Evolutionary conservation across 30 jellyfish, hydroid and myxozoan genomes (phyloP).

Genomic region (Aurelia aurita): DNA sequence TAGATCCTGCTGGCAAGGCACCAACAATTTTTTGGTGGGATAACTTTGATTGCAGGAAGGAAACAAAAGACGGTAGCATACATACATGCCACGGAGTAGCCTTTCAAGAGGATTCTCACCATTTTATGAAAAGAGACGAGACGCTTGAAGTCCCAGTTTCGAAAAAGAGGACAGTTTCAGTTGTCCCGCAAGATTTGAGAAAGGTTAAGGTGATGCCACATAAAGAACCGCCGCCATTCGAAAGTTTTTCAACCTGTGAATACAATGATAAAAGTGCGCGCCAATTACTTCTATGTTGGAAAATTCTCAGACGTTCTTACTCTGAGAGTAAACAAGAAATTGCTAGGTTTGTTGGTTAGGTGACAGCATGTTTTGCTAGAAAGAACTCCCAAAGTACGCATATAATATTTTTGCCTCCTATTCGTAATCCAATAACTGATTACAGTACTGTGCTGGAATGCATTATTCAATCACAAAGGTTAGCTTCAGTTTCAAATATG

Average conservation of each 20-base stretch:
- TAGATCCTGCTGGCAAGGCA: constrained; percentile 25
- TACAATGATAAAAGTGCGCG: not conserved
- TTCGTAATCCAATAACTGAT: constrained; percentile 40
- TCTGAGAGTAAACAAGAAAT: constrained; percentile 4
- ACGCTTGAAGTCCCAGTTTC: constrained; percentile 12
- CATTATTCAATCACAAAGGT: constrained; percentile 25
- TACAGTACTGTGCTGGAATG: constrained; percentile 55
- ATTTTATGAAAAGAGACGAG: not conserved
- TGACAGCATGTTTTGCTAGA: constrained; percentile 1
- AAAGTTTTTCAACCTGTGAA: not conserved
- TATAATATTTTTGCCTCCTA: constrained; percentile 40
- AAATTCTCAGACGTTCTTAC: constrained; percentile 1
- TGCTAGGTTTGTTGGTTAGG: constrained; percentile 24
- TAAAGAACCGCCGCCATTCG: constrained; percentile 19
- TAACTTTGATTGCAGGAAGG: constrained; percentile 37
- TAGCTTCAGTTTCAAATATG: constrained; percentile 38
- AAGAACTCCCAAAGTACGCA: constrained; percentile 10
- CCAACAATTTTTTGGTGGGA: constrained; percentile 47
- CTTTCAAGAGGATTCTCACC: constrained; percentile 27
- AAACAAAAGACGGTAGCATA: constrained; percentile 30
- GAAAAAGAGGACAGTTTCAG: constrained; percentile 13
- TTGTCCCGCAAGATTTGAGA: not conserved
- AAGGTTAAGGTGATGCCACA: constrained; percentile 10
- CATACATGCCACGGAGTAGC: constrained; percentile 46
- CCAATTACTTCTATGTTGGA: constrained; percentile 12